Conservation (phyloP, 2,888 invertebrate genomes). For the Leptopterna dolabrata region DNA sequence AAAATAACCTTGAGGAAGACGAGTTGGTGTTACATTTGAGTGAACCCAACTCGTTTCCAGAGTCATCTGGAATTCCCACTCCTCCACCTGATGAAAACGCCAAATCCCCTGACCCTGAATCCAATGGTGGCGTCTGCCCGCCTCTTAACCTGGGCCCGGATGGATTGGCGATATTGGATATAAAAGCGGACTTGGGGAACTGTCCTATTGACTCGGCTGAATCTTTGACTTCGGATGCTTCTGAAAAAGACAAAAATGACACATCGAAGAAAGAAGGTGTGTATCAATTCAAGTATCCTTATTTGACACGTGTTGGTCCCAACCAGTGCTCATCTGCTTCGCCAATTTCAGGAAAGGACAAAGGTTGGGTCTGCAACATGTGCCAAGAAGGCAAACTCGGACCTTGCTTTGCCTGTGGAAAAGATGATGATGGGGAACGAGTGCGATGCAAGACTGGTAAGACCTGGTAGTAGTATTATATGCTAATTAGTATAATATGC, state of each 20-base stretch:
- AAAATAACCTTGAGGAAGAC: not conserved
- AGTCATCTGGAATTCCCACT: not conserved
- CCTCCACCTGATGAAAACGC: not conserved
- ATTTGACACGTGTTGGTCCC: not conserved
- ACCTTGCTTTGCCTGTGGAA: slow-evolving; percentile 76
- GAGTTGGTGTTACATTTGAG: not conserved
- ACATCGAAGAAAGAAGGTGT: not conserved
- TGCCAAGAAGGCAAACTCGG: slow-evolving; percentile 73
- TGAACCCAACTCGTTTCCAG: not conserved
- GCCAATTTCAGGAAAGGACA: slow-evolving; percentile 26
- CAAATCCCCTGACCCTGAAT: not conserved
- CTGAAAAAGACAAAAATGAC: slow-evolving; percentile 52
- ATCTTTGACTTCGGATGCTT: slow-evolving; percentile 61
- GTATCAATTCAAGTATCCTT: too few relatives aligned
- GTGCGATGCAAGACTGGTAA: slow-evolving; percentile 64
- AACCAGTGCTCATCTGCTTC: not conserved
- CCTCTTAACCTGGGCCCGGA: not conserved
- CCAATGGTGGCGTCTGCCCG: not conserved
- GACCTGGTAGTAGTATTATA: too few relatives aligned
- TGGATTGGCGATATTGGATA: not conserved
- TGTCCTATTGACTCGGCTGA: not conserved
- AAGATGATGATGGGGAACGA: slow-evolving; percentile 65
- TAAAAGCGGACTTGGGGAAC: not conserved
- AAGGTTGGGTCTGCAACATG: slow-evolving; percentile 70
- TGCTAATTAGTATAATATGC: too few relatives aligned